phyloP scores from a whole-genome alignment of 1,140 invertebrate genomes.

The Drosophila guanche region DNA sequence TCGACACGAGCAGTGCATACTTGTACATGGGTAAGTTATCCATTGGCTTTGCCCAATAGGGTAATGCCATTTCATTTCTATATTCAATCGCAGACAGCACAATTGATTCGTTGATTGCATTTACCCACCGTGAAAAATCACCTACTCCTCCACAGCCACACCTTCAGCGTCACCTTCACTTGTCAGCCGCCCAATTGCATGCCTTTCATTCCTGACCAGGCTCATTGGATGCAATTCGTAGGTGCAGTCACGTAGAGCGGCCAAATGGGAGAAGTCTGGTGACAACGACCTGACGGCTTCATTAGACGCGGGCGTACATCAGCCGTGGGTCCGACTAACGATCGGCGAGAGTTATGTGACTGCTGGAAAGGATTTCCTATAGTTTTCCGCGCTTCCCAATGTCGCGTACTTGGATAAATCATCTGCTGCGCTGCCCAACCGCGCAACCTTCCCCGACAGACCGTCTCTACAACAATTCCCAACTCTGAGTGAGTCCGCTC shows the following conservation, averaged over 20 bases:
- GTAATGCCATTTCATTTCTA: slow-evolving; percentile 19
- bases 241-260: slow-evolving; percentile 67
- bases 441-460: background rate
- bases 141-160: background rate
- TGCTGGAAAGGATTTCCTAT: slow-evolving; percentile 77
- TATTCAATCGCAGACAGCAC: slow-evolving; percentile 30
- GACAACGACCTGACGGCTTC: slow-evolving; percentile 78
- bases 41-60: slow-evolving; percentile 5
- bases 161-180: background rate
- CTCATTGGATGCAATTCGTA: slow-evolving; percentile 73
- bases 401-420: slow-evolving; percentile 55
- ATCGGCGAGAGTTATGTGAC: slow-evolving; percentile 65
- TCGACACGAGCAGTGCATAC: background rate
- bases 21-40: background rate
- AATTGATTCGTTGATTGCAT: slow-evolving; percentile 34
- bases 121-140: slow-evolving; percentile 8
- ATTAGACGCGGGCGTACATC: slow-evolving; percentile 76
- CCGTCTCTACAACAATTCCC: background rate
- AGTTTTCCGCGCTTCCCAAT: slow-evolving; percentile 60
- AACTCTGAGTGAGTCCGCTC: slow-evolving; percentile 1
- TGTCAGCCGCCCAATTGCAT: background rate
- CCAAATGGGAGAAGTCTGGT: slow-evolving; percentile 69
- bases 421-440: slow-evolving; percentile 1
- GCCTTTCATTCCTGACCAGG: background rate
- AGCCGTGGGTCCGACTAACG: slow-evolving; percentile 54